phyloP scores from a whole-genome alignment of 2,888 invertebrate species.

The Siphlonurus alternatus region DNA sequence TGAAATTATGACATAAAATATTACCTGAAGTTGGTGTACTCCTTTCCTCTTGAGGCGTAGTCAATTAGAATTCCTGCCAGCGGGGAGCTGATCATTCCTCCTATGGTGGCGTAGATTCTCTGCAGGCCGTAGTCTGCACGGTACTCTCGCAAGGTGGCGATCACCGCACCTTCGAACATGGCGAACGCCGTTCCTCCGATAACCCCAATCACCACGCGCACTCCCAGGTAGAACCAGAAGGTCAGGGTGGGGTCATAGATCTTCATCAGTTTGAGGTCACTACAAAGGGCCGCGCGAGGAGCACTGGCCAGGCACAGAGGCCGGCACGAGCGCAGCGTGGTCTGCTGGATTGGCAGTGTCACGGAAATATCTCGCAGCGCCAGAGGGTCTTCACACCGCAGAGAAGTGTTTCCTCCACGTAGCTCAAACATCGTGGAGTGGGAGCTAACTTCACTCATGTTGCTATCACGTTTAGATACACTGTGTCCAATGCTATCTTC shows the following conservation, averaged over 20 bases:
- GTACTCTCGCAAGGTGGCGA: constrained; percentile 55
- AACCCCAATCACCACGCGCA: constrained; percentile 31
- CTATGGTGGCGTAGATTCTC: constrained; percentile 55
- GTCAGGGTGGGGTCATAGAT: constrained; percentile 47
- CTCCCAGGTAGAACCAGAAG: constrained; percentile 53
- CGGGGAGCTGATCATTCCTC: constrained; percentile 65
- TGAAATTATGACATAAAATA: neutral
- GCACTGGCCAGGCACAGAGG: constrained; percentile 41
- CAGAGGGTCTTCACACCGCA: neutral
- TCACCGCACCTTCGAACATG: constrained; percentile 62
- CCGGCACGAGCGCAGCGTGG: constrained; percentile 31
- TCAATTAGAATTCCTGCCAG: constrained; percentile 56
- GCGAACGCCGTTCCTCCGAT: constrained; percentile 48
- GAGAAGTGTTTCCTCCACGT: neutral
- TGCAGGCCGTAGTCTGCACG: constrained; percentile 63
- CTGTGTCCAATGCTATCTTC: neutral
- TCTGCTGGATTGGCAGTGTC: neutral
- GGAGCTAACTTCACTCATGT: neutral
- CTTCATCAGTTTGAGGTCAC: constrained; percentile 37
- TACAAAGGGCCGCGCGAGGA: constrained; percentile 38
- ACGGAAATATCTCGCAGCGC: constrained; percentile 5
- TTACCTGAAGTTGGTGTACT: constrained; percentile 51
- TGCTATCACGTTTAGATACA: neutral
- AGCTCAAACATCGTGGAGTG: neutral
- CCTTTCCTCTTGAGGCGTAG: constrained; percentile 30